These are phyloP conservation scores for Pangasius djambal DNA, from an alignment of 2,797 vertebrate species.

Conservation along the genomic window DNA sequence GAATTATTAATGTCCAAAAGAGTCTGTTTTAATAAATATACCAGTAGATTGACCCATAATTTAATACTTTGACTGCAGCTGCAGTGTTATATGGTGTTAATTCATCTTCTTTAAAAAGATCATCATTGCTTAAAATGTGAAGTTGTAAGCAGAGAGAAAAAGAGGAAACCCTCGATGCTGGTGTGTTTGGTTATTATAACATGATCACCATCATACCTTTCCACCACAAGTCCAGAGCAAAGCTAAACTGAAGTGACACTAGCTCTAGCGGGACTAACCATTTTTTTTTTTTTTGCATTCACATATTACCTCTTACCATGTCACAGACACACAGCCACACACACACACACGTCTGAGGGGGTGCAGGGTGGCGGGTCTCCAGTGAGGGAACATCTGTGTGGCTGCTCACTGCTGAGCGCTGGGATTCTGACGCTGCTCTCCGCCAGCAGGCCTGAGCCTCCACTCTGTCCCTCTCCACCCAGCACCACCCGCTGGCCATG, in stretches of 20 bases:
- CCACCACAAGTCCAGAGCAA: background rate
- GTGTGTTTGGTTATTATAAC: background rate
- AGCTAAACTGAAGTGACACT: background rate
- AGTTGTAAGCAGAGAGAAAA: background rate
- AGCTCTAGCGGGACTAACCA: background rate
- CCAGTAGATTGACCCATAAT: background rate
- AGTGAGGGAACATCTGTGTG: constrained; percentile 52
- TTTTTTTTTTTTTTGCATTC: constrained; percentile 9
- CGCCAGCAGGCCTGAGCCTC: constrained; percentile 53
- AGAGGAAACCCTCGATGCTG: background rate
- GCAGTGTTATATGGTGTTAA: background rate
- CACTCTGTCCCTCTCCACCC: constrained; percentile 42
- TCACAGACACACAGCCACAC: constrained; percentile 13
- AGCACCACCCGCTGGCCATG: constrained; percentile 52
- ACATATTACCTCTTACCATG: constrained; percentile 3
- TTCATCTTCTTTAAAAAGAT: background rate
- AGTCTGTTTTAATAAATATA: background rate
- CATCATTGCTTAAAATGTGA: background rate
- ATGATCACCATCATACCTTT: background rate
- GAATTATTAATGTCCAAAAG: background rate
- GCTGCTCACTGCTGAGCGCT: constrained; percentile 33
- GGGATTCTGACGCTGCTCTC: constrained; percentile 41
- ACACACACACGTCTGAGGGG: background rate
- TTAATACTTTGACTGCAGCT: background rate
- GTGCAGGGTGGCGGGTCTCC: constrained; percentile 38